Conservation (phyloP, 2,113 vertebrate genomes). For the Podarcis cretensis region DNA sequence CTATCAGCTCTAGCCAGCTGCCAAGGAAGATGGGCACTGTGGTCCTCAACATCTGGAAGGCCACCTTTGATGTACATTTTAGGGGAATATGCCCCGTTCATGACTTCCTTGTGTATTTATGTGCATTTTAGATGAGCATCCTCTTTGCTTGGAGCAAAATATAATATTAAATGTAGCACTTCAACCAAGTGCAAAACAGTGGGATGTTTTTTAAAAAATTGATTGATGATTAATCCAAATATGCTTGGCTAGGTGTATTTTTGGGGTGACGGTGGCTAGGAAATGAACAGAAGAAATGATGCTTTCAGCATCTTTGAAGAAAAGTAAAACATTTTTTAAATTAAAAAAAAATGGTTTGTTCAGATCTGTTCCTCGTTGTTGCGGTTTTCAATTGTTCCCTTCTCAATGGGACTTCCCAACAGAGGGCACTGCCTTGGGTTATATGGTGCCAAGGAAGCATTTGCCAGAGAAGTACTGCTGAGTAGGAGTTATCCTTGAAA, state of each 20-base stretch:
- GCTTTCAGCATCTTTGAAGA: conserved; percentile 15
- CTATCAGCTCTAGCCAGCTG: no score
- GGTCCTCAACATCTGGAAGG: no score
- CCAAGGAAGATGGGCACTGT: no score
- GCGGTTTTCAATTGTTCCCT: conserved; percentile 68
- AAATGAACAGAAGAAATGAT: neutral
- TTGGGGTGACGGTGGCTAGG: neutral
- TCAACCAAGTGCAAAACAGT: neutral
- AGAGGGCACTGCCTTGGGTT: conserved; percentile 66
- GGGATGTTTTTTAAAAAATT: neutral
- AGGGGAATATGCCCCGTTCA: neutral
- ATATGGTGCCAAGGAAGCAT: conserved; percentile 52
- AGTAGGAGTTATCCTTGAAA: conserved; percentile 4
- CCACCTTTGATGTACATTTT: no score
- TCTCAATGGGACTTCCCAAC: conserved; percentile 67
- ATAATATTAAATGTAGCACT: neutral
- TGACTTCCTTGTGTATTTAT: neutral
- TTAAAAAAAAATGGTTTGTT: neutral
- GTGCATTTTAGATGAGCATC: neutral
- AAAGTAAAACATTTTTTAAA: conserved; percentile 3
- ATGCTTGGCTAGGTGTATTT: conserved; percentile 1
- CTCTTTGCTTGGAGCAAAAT: neutral
- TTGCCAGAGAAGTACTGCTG: conserved; percentile 57
- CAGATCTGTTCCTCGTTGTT: conserved; percentile 63
- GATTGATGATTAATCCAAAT: neutral